Base-by-base conservation (phyloP, 37 sponge, comb jelly and placozoan species). In the Halisarca cf. caerulea region DNA sequence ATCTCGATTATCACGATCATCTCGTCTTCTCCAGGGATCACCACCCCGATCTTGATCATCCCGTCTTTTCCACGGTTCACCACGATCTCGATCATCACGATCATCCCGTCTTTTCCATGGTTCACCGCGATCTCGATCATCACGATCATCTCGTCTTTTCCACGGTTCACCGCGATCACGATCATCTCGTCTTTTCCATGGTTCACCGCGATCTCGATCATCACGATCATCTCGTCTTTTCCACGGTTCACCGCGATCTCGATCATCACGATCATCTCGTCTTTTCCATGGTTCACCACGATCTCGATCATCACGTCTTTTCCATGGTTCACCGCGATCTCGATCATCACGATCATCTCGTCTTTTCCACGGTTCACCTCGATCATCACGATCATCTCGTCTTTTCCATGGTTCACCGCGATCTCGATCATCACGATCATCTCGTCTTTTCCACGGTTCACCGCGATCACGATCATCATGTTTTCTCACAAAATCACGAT, bases 211-310 rank as follows among this genome's bases (percentile, higher is more conserved):
- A 8, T 34, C 35, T 8, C 35, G 35, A 11, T 47, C 51, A 68
- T 68, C 69, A 68, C 30, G 32, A 68, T 68, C 69, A 68, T 68
- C 69, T 30, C 69, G n/a, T 68, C 69, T 61, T 61, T 27, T 23
- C 24, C 30, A 23, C 5, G 6, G 74, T 24, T 41, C 59, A 6
- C 59, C 21, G 24, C 81, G 58, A 80, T 80, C 81, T 25, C 81
- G 8, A 27, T 62, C 64, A 55, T 55, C 57, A 55, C 17, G 57
- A 62, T 62, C 37, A 45, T 80, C 59, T 58, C 81, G 7, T 11
- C 51, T 47, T 47, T 47, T 47, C 51, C 51, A 47, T 14, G 68
- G 54, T 5, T 51, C 68, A 28, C 62, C 60, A 51, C 41, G 37
- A 18, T 32, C 36, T 2, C 51, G 37, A 60, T 74, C 74, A 58